phyloP scores from a whole-genome alignment of 2,888 invertebrate species.

The Copidosoma aretas region DNA sequence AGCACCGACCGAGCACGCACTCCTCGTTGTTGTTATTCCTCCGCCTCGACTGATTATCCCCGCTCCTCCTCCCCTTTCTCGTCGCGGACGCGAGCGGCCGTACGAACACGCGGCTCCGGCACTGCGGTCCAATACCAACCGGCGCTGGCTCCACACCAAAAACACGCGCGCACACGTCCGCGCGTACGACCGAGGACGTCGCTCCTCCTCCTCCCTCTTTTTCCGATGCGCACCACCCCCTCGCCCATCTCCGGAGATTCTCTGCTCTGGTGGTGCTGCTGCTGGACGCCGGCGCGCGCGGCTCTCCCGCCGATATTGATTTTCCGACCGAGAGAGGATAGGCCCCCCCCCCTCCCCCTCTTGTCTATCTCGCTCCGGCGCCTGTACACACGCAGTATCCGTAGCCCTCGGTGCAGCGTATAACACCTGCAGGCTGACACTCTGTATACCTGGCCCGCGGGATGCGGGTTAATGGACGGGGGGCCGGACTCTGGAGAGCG shows the following conservation, averaged over 20 bases:
- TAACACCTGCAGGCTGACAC: too few species aligned
- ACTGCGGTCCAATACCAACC: neutral
- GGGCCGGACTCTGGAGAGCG: too few species aligned
- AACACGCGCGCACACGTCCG: neutral
- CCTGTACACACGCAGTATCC: neutral
- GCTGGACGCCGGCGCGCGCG: conserved; percentile 37
- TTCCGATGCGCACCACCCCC: conserved; percentile 7
- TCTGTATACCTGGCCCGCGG: too few species aligned
- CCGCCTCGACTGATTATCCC: too few species aligned
- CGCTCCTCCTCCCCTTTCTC: neutral
- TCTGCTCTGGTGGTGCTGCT: conserved; percentile 3
- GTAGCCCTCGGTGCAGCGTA: neutral
- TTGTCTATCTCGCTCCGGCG: neutral
- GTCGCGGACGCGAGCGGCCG: too few species aligned
- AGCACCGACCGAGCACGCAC: neutral
- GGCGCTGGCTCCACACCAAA: neutral
- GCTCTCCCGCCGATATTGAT: conserved; percentile 58
- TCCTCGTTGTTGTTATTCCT: too few species aligned
- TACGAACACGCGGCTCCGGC: neutral
- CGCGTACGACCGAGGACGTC: too few species aligned
- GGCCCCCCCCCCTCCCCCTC: neutral
- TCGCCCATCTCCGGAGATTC: neutral
- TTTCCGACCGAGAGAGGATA: conserved; percentile 46
- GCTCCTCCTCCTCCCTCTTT: conserved; percentile 2
- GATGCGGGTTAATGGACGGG: conserved; percentile 22